phyloP scores from a whole-genome alignment of 2,113 vertebrate species.

The Saccopteryx bilineata region DNA sequence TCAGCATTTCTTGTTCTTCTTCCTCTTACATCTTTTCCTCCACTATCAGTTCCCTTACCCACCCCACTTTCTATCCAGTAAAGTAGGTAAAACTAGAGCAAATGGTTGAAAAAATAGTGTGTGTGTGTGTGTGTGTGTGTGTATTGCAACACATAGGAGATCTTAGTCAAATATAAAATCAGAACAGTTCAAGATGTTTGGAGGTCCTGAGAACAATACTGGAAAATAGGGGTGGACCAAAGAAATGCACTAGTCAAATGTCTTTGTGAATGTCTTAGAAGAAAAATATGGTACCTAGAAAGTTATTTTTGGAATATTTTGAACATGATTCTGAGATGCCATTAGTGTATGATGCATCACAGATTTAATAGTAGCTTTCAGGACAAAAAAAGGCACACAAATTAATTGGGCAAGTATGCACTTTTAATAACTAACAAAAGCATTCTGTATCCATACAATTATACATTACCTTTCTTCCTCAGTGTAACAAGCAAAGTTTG shows the following conservation, averaged over 20 bases:
- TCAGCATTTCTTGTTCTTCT: neutral
- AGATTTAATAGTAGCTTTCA: neutral
- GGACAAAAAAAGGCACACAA: neutral
- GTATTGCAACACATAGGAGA: neutral
- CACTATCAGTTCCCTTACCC: neutral
- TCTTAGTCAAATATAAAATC: neutral
- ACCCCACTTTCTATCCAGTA: neutral
- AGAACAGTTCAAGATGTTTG: neutral
- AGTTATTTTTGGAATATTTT: neutral
- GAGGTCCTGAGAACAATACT: neutral
- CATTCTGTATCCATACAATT: neutral
- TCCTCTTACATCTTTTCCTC: neutral
- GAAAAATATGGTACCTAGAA: constrained; percentile 24
- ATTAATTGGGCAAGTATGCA: neutral
- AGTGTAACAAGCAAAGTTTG: neutral
- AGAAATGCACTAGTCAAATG: neutral
- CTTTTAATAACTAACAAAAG: constrained; percentile 25
- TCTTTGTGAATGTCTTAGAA: neutral
- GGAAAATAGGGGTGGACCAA: neutral
- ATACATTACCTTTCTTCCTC: constrained; percentile 18
- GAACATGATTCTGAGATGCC: constrained; percentile 18
- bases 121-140: neutral
- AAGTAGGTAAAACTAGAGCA: neutral
- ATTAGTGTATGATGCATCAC: neutral
- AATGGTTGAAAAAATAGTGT: neutral